phyloP scores from a whole-genome alignment of 2,797 vertebrate species.

The Gallirallus australis region DNA sequence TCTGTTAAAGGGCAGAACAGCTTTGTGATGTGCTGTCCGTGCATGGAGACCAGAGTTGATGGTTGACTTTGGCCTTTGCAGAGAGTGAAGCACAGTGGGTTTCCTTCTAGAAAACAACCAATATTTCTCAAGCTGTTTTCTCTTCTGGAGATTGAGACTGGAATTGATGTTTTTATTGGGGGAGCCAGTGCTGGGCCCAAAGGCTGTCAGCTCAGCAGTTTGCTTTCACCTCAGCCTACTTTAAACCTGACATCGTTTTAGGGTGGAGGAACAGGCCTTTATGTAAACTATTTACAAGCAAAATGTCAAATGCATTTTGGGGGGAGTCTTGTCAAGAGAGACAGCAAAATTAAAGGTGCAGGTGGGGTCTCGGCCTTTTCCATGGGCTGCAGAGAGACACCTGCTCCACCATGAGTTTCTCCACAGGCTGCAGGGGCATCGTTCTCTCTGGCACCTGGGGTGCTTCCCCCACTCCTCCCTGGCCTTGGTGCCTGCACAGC shows the following conservation, averaged over 20 bases:
- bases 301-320: background rate
- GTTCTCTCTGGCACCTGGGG: too few species aligned
- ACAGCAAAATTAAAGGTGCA: background rate
- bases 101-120: background rate
- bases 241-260: background rate
- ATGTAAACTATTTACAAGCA: background rate
- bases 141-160: background rate
- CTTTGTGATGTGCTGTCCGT: background rate
- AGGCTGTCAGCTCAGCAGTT: background rate
- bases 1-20: slow-evolving; percentile 2
- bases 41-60: background rate
- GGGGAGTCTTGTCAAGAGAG: background rate
- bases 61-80: background rate
- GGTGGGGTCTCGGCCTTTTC: too few species aligned
- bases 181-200: background rate
- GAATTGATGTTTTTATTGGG: slow-evolving; percentile 34
- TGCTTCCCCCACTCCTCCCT: too few species aligned
- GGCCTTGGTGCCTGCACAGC: too few species aligned
- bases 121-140: background rate
- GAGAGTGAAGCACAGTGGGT: background rate
- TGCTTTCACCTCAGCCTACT: slow-evolving; percentile 6
- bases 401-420: too few species aligned
- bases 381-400: too few species aligned
- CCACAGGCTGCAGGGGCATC: too few species aligned
- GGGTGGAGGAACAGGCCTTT: background rate